Evolutionary conservation across 1,140 invertebrate species (phyloP), one percentile per base, ranked within the genome.

Genomic region (Caenorhabditis briggsae): DNA sequence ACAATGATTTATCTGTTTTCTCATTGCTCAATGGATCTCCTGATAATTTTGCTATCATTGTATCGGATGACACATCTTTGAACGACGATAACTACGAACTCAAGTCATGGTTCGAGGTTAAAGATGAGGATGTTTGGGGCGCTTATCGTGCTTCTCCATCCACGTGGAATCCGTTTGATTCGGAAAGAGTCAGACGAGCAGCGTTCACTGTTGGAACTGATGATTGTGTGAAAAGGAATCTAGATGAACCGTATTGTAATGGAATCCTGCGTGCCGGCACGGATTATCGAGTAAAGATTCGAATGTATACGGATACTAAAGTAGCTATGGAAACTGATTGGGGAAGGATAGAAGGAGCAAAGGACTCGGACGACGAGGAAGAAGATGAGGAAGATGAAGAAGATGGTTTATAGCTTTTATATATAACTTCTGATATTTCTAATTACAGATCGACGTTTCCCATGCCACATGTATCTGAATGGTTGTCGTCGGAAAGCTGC

Each of bases 291-390:
- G 91, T 91, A 9, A 91, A 91, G 74, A 87, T 91, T 20, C 87
- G 91, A 58, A 90, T 90, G 14, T 91, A 91, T 86, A 89, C 87
- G 48, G 89, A 90, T 18, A 86, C 88, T 16, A 90, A 91, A 53
- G 83, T 91, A 3, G 91, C 91, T 18, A 90, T 91, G 88, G 91
- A 91, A 87, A 92, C 91, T 12, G 90, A 92, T 64, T 92, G 90
- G 91, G 88, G 88, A 14, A 83, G 56, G 18, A 82, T 90, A n/a
- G 83, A 90, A 20, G 89, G 89, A 16, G 25, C 53, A 3, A 78
- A 78, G n/a, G 18, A 78, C 20, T 90, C 55, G 46, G 86, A 59
- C 12, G 65, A 61, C 23, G 82, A 58, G 20, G 82, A 84, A 61
- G 86, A n/a, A 3, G 74, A 58, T 20, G 86, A 84, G 8, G 83